Evolutionary conservation across 2,797 vertebrate genomes (phyloP), one percentile per base, ranked within the genome.

Genomic region (Pseudochirops corinnae): DNA sequence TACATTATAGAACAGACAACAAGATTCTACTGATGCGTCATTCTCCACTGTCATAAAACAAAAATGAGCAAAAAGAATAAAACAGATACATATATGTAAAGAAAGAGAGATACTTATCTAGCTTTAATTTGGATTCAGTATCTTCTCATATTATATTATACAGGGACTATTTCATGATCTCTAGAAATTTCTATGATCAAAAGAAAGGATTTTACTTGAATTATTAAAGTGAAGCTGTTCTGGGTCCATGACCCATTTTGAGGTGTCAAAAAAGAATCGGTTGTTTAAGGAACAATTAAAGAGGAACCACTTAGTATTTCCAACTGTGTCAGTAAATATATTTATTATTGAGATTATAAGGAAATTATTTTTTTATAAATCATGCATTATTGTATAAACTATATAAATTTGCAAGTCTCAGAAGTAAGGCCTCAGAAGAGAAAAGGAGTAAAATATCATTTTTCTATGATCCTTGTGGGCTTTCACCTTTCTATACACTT

Each of bases 221-320:
- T 98, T 98, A 98, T 97, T 97, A 92, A 98, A 97, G 96, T 96
- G 93, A 96, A 97, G 9, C 7, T 96, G 5, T 90, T 96, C 57
- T 62, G 92, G 46, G 92, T 96, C 96, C 90, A 0, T 95, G 57
- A 97, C 95, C 5, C 50, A 96, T 92, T 95, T 94, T 92, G 94
- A 50, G 92, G 50, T 92, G 53, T 97, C 96, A 97, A 82, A 97
- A 97, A 74, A 62, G 94, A 94, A 98, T 29, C 58, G 97, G 95
- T 50, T 94, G 67, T 93, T 98, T 96, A 96, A 94, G 97, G 53
- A 97, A 90, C 55, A 97, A 93, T 98, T 96, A 96, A 94, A 97
- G 55, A 97, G 91, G 55, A 97, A 93, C 94, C 96, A 95, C 33
- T 91, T 96, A 31, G 46, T 97, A 93, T 98, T 97, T 95, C 96